Evolutionary conservation across 2,113 vertebrate species (phyloP), one percentile per base, ranked within the genome.

Genomic region (Hyperoodon ampullatus): DNA sequence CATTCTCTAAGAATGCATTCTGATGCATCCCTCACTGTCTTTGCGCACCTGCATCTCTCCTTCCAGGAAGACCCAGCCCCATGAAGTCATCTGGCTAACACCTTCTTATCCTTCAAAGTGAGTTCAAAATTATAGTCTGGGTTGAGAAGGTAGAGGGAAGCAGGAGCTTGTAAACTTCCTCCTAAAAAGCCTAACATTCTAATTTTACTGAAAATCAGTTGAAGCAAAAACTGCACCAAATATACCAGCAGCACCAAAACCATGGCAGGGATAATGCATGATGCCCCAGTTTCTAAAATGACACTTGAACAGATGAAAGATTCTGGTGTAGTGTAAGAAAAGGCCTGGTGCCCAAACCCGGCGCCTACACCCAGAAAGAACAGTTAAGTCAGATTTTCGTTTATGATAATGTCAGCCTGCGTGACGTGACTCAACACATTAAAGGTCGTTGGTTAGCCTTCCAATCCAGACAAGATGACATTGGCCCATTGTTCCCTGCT

Each of bases 331-430:
- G 35, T 24, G 8, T 21, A n/a, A 42, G 21, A 28, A 21, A 60
- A 18, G 16, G 1, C 16, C 16, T 8, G 7, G 8, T 2, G n/a
- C 44, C n/a, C 19, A 10, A 30, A 6, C n/a, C 26, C n/a, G 1
- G 23, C 35, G 3, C 63, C 16, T 0, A 9, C 33, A 68, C 6
- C 18, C 30, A 33, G 47, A 35, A 60, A 15, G 8, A 5, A 16
- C 23, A 23, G 26, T 0, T 9, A n/a, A 55, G 71, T 30, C 44
- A 63, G 47, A 42, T 23, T 28, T 33, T 23, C 42, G 9, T 26
- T 13, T 42, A n/a, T 88, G 60, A n/a, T 15, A 9, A 50, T 14
- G 55, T 18, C 47, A 81, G 21, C 28, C 24, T 21, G 13, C 15
- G 14, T 3, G 1, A 28, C 13, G 26, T 0, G 8, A 26, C 23